Evolutionary conservation across 64 coral and sea anemone species (phyloP).

Genomic region (Montipora sp.): DNA sequence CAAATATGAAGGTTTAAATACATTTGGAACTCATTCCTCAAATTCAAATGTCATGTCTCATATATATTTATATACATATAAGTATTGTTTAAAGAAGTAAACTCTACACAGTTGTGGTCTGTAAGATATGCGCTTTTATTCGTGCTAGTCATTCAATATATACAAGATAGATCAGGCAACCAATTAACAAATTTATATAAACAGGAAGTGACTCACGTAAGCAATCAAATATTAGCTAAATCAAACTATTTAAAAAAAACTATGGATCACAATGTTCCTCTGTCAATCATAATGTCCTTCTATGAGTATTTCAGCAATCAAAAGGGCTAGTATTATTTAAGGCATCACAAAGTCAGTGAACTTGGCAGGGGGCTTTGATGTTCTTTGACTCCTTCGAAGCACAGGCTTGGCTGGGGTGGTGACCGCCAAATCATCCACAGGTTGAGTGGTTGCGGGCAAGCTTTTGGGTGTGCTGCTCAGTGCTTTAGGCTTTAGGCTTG

Average conservation of each 20-base stretch:
- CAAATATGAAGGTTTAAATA: no score
- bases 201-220: background rate
- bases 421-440: constrained; percentile 7
- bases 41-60: no score
- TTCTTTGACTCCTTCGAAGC: constrained; percentile 25
- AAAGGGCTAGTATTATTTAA: constrained; percentile 33
- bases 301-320: constrained; percentile 34
- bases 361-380: constrained; percentile 27
- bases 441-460: constrained; percentile 25
- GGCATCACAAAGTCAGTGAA: constrained; percentile 34
- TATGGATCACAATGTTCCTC: constrained; percentile 22
- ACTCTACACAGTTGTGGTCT: no score
- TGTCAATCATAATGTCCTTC: constrained; percentile 26
- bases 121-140: no score
- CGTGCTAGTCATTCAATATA: no score
- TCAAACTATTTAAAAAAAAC: constrained; percentile 8
- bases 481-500: background rate
- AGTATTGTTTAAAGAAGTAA: background rate
- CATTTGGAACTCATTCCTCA: no score
- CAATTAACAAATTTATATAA: no score
- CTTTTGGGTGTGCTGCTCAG: constrained; percentile 29
- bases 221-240: constrained; percentile 22
- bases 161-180: no score
- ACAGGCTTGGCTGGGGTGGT: constrained; percentile 32
- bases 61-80: no score